Conservation (phyloP, 2,113 vertebrate genomes). For the Heterotilapia buettikoferi region DNA sequence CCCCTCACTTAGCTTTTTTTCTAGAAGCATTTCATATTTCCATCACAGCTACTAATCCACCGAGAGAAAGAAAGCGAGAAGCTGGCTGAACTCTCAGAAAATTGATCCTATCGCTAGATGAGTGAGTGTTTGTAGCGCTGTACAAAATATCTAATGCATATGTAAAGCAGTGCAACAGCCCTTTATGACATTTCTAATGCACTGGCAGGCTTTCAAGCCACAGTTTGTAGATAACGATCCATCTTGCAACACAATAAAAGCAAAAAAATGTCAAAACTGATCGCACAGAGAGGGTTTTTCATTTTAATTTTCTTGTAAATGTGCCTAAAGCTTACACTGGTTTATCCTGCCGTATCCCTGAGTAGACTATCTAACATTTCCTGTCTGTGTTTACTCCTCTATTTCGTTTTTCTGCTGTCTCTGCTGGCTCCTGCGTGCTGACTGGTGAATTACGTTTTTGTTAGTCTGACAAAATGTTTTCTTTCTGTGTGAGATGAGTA, state of each 20-base stretch:
- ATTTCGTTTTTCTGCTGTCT: not conserved
- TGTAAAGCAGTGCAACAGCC: not conserved
- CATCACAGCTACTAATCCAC: not conserved
- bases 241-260: not conserved
- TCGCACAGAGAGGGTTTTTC: not conserved
- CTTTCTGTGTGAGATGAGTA: slow-evolving; percentile 49
- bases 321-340: not conserved
- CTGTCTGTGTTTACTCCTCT: not conserved
- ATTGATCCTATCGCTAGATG: not conserved
- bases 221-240: not conserved
- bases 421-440: not conserved
- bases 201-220: not conserved
- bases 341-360: not conserved
- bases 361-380: not conserved
- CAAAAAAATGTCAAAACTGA: not conserved
- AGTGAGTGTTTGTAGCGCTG: not conserved
- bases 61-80: not conserved
- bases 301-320: not conserved
- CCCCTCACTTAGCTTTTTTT: not conserved
- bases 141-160: not conserved
- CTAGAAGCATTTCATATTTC: slow-evolving; percentile 23
- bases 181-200: not conserved
- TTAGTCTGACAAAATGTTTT: slow-evolving; percentile 56
- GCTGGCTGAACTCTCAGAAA: not conserved
- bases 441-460: slow-evolving; percentile 39